These are phyloP conservation scores for Hypsopygia costalis DNA, from an alignment of 2,888 invertebrate genomes.

Conservation along the genomic window DNA sequence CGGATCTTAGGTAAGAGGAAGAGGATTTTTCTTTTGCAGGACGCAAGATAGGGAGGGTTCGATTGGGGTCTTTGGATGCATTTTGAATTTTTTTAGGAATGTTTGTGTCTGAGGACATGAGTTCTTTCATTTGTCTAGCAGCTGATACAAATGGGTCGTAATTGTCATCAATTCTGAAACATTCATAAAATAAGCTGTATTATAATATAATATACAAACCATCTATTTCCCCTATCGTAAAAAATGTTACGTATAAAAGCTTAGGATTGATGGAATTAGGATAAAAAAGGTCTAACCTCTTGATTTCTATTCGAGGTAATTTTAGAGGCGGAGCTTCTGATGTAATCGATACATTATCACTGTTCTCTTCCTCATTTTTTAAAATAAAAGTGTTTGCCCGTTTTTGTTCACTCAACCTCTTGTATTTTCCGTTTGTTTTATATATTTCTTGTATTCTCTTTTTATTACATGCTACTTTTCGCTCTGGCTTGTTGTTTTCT, in stretches of 20 bases:
- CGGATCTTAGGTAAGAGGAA: constrained; percentile 44
- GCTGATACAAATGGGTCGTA: constrained; percentile 91
- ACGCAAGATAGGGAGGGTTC: constrained; percentile 68
- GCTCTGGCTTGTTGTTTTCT: constrained; percentile 48
- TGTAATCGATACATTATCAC: constrained; percentile 50
- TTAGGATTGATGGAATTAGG: constrained; percentile 10
- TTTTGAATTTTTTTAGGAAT: constrained; percentile 65
- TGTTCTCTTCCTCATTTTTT: constrained; percentile 44
- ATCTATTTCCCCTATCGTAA: too few species aligned
- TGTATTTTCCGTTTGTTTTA: constrained; percentile 48
- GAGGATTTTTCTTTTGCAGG: constrained; percentile 58
- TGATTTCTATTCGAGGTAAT: constrained; percentile 64
- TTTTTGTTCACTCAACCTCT: constrained; percentile 45
- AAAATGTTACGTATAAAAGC: too few species aligned
- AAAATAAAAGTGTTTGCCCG: constrained; percentile 56
- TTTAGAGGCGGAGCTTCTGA: constrained; percentile 66
- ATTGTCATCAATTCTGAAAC: constrained; percentile 74
- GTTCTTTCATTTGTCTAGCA: constrained; percentile 90
- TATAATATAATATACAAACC: too few species aligned
- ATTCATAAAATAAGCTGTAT: neutral
- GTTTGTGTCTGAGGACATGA: constrained; percentile 85
- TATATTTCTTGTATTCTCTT: constrained; percentile 46
- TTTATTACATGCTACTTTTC: constrained; percentile 36
- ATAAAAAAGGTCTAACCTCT: constrained; percentile 51
- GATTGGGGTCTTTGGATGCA: constrained; percentile 60